These are phyloP conservation scores for Macropodus opercularis DNA, from an alignment of 2,797 vertebrate species.

Conservation along the genomic window DNA sequence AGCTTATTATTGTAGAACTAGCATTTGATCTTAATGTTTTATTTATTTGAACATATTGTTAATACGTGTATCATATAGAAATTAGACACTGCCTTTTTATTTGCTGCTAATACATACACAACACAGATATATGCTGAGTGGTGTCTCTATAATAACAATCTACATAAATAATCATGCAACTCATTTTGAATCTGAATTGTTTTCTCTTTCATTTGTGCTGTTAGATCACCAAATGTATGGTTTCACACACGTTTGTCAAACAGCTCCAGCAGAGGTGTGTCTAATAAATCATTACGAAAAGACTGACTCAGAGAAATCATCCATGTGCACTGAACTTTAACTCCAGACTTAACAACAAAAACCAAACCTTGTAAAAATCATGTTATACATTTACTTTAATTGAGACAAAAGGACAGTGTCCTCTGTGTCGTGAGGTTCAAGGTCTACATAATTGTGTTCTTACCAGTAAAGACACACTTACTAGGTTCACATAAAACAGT, in stretches of 20 bases:
- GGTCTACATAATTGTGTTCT: conserved; percentile 35
- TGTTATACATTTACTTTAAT: conserved; percentile 78
- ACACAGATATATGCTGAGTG: not conserved
- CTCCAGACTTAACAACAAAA: conserved; percentile 57
- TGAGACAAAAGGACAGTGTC: conserved; percentile 36
- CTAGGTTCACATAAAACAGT: conserved; percentile 61
- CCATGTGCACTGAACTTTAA: conserved; percentile 61
- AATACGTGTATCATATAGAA: not conserved
- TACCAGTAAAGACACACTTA: conserved; percentile 56
- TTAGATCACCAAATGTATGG: not conserved
- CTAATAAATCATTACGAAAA: not conserved
- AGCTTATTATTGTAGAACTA: not conserved
- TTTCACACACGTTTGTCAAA: not conserved
- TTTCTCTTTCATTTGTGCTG: not conserved
- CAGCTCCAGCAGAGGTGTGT: not conserved
- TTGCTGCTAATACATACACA: not conserved
- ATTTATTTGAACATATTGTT: not conserved
- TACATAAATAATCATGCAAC: not conserved
- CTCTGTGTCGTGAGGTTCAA: conserved; percentile 49
- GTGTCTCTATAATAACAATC: not conserved
- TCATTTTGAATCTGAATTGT: not conserved
- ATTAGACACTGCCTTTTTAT: not conserved
- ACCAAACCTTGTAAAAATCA: conserved; percentile 60
- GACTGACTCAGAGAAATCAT: not conserved
- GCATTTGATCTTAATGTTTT: not conserved